phyloP scores from a whole-genome alignment of 2,888 invertebrate genomes.

The Macrosoma leucophasiata region DNA sequence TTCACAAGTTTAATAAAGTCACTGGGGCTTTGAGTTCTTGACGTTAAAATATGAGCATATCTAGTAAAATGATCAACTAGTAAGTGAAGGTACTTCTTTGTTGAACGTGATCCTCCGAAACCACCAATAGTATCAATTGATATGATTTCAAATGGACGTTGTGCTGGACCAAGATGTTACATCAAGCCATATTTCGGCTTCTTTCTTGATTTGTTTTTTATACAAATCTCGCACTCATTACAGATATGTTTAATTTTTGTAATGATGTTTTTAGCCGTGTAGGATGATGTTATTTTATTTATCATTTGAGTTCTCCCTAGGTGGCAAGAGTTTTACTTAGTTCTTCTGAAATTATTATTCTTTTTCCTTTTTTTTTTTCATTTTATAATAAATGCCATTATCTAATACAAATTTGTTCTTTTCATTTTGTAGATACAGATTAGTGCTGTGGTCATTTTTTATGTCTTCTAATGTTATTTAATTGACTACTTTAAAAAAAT shows the following conservation, averaged over 20 bases:
- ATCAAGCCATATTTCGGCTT: conserved; percentile 6
- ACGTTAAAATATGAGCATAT: not conserved
- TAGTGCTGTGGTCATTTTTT: conserved; percentile 5
- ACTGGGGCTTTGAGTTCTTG: not conserved
- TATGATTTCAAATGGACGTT: conserved; percentile 19
- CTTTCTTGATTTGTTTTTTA: too few species aligned
- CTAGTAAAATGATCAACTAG: not conserved
- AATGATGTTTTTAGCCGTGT: conserved; percentile 9
- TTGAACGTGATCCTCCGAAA: conserved; percentile 4
- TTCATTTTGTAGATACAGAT: conserved; percentile 1
- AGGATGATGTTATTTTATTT: conserved; percentile 7
- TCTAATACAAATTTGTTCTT: conserved; percentile 5
- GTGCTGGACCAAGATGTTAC: conserved; percentile 19
- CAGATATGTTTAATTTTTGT: conserved; percentile 8
- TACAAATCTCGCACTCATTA: conserved; percentile 4
- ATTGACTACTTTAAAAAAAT: conserved; percentile 22
- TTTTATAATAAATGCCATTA: conserved; percentile 11
- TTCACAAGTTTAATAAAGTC: not conserved
- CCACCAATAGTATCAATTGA: conserved; percentile 20
- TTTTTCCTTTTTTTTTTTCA: conserved; percentile 18
- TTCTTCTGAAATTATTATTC: conserved; percentile 26
- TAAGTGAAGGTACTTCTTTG: conserved; percentile 1
- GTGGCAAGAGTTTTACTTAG: conserved; percentile 25
- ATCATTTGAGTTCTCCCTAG: conserved; percentile 23
- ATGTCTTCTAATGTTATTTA: conserved; percentile 21